Base-by-base conservation (phyloP, 1,140 invertebrate species). In the Homarus americanus region DNA sequence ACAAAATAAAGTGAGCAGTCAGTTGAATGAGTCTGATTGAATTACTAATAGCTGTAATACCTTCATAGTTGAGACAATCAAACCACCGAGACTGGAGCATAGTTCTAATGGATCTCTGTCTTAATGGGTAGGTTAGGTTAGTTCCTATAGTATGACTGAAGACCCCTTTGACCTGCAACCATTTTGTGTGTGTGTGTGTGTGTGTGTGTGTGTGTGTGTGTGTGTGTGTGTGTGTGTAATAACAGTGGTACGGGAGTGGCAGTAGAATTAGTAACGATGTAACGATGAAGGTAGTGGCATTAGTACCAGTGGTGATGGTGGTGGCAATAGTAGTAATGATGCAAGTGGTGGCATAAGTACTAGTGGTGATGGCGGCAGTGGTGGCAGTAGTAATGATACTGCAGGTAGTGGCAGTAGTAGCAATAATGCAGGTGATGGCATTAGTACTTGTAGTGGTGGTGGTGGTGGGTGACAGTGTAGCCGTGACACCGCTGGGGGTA, bases 141-240 rank as follows among this genome's bases (percentile, higher is more conserved):
- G n/a, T n/a, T n/a, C n/a, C n/a, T n/a, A n/a, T n/a, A n/a, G n/a
- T n/a, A n/a, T n/a, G n/a, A n/a, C n/a, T n/a, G n/a, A n/a, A n/a
- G n/a, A n/a, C n/a, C n/a, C n/a, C n/a, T n/a, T n/a, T n/a, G n/a
- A n/a, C n/a, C n/a, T 7, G 9, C n/a, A 10, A n/a, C n/a, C 5
- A 7, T 9, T 79, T 34, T 32, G 1, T 49, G 12, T 49, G 12
- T 49, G 12, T 49, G 12, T 49, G 12, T 49, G 12, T 49, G 12
- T 49, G 12, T 49, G 76, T 53, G 44, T 82, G 44, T 82, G 44
- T 53, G 44, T 82, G 44, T 53, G 44, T 82, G 44, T 82, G 44
- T 53, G 44, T 82, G 44, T 82, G 44, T 53, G 44, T 82, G 41
- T 82, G 44, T 53, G 44, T 49, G 12, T 49, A 49, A 7, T 28